Conservation (phyloP, 2,888 invertebrate genomes). For the Mamestra brassicae region DNA sequence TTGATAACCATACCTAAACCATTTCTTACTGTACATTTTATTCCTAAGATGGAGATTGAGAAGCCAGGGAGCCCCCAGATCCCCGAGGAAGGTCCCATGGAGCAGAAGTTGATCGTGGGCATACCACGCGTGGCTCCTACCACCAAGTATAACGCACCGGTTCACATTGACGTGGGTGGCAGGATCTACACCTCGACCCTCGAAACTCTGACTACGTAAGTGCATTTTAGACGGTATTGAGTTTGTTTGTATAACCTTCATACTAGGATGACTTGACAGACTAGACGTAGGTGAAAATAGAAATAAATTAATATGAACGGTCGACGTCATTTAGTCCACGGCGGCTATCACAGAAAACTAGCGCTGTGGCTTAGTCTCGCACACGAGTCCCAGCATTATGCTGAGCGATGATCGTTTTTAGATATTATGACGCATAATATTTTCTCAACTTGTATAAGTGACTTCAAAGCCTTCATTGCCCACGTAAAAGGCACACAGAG, state of each 20-base stretch:
- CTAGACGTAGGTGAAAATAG: neutral
- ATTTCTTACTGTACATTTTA: neutral
- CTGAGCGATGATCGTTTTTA: no score
- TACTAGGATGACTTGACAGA: neutral
- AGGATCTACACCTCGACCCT: slow-evolving; percentile 99
- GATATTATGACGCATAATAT: no score
- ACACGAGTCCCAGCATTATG: no score
- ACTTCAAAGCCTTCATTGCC: neutral
- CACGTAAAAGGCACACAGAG: no score
- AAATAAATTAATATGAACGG: no score
- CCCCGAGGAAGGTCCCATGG: slow-evolving; percentile 78
- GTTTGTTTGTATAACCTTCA: neutral
- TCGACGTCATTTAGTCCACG: no score
- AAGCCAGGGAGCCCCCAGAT: slow-evolving; percentile 77
- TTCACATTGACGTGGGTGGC: slow-evolving; percentile 99
- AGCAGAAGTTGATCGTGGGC: slow-evolving; percentile 95
- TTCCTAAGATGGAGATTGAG: slow-evolving; percentile 70
- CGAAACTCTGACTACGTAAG: slow-evolving; percentile 98
- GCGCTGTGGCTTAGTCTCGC: no score
- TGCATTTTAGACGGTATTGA: slow-evolving; percentile 54
- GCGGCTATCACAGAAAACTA: no score
- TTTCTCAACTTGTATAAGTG: no score
- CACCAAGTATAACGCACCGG: slow-evolving; percentile 98
- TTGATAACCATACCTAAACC: neutral
- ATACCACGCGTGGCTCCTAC: slow-evolving; percentile 98